These are phyloP conservation scores for Rhizomys pruinosus DNA, from an alignment of 2,113 vertebrate species.

Conservation along the genomic window DNA sequence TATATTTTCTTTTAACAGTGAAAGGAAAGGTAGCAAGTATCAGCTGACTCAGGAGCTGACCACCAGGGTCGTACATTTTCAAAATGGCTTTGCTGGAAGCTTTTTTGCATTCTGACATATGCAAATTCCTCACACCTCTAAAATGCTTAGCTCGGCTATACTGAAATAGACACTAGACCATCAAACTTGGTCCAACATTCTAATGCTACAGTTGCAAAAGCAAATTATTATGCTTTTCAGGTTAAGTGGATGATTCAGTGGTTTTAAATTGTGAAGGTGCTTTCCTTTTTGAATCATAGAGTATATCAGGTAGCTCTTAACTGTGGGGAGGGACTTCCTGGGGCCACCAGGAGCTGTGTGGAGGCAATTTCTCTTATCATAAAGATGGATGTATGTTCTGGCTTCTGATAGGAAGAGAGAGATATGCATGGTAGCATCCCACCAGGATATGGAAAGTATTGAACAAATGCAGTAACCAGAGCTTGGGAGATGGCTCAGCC, in stretches of 20 bases:
- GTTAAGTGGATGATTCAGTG: neutral
- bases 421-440: neutral
- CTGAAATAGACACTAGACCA: neutral
- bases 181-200: neutral
- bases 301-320: neutral
- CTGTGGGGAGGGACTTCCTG: neutral
- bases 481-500: neutral
- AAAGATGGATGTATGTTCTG: neutral
- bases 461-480: neutral
- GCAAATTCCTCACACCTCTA: slow-evolving; percentile 42
- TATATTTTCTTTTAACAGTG: neutral
- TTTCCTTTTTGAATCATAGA: slow-evolving; percentile 1
- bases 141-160: slow-evolving; percentile 1
- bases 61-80: neutral
- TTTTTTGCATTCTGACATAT: neutral
- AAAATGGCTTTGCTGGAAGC: neutral
- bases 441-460: neutral
- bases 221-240: neutral
- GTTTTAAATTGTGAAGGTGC: slow-evolving; percentile 13
- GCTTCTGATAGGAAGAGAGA: neutral
- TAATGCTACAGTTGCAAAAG: neutral
- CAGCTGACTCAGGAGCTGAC: neutral
- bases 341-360: neutral
- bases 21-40: neutral
- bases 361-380: neutral